Conservation (phyloP, 2,113 vertebrate species). For the Nothobranchius furzeri region DNA sequence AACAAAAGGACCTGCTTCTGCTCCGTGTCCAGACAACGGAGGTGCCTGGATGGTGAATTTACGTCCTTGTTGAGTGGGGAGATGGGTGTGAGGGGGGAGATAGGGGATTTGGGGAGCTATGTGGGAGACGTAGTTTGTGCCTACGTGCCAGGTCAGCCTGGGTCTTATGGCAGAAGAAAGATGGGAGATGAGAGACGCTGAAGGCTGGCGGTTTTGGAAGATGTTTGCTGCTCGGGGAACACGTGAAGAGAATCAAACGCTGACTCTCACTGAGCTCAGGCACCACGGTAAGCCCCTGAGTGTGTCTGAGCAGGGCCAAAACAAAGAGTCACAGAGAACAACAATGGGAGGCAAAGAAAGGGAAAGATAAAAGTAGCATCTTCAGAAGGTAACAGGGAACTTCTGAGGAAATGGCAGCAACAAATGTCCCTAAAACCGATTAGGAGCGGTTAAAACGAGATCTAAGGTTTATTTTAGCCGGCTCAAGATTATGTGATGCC, state of each 20-base stretch:
- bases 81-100: slow-evolving; percentile 28
- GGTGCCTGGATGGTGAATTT: slow-evolving; percentile 62
- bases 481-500: background rate
- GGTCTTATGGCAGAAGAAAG: slow-evolving; percentile 70
- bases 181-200: slow-evolving; percentile 44
- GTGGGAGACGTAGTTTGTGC: slow-evolving; percentile 47
- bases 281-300: slow-evolving; percentile 41
- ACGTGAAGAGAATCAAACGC: slow-evolving; percentile 43
- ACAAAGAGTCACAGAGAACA: slow-evolving; percentile 20
- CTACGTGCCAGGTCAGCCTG: slow-evolving; percentile 67
- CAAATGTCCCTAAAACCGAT: background rate
- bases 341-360: slow-evolving; percentile 12
- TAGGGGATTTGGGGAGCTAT: slow-evolving; percentile 38
- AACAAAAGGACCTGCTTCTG: slow-evolving; percentile 80
- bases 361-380: slow-evolving; percentile 2
- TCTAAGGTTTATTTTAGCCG: background rate
- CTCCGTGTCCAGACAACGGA: slow-evolving; percentile 77
- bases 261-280: slow-evolving; percentile 54
- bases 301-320: slow-evolving; percentile 25
- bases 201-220: slow-evolving; percentile 17
- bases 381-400: background rate
- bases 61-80: slow-evolving; percentile 49
- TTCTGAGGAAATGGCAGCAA: background rate
- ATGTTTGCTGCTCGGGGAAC: background rate
- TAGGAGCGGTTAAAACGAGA: background rate